These are phyloP conservation scores for Monoplex corrugatus DNA, from an alignment of 2,888 invertebrate genomes.

Conservation along the genomic window DNA sequence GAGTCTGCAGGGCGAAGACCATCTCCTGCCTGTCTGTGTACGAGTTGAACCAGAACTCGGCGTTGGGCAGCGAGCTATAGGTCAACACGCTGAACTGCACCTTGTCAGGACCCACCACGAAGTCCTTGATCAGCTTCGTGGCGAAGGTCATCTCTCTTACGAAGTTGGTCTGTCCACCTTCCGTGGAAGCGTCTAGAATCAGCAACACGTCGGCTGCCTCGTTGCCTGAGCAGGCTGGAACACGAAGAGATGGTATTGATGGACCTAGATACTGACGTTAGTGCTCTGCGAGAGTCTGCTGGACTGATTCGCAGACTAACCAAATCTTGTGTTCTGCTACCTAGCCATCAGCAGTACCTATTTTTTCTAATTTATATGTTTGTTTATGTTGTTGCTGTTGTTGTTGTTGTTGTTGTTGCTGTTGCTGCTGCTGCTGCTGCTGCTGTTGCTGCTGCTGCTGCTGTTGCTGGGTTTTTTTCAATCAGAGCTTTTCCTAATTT, in stretches of 20 bases:
- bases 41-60: constrained; percentile 67
- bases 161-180: constrained; percentile 63
- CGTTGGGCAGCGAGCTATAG: constrained; percentile 61
- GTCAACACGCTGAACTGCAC: constrained; percentile 67
- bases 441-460: too few relatives aligned
- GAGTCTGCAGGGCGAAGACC: constrained; percentile 58
- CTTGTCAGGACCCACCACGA: constrained; percentile 61
- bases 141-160: constrained; percentile 66
- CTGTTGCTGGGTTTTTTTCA: too few relatives aligned
- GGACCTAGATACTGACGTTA: too few relatives aligned
- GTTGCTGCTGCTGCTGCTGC: too few relatives aligned
- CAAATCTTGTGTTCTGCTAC: background rate
- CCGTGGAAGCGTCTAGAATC: constrained; percentile 64
- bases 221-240: constrained; percentile 60
- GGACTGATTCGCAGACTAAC: background rate
- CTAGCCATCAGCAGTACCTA: background rate
- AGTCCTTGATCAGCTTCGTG: constrained; percentile 60
- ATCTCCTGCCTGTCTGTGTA: constrained; percentile 58
- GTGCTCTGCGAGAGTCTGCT: background rate
- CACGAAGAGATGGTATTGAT: too few relatives aligned
- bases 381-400: too few relatives aligned
- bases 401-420: too few relatives aligned
- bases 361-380: too few relatives aligned
- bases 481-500: too few relatives aligned
- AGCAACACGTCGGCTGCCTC: constrained; percentile 68